phyloP scores from a whole-genome alignment of 1,140 invertebrate species.

The Drosophila fuyamai region DNA sequence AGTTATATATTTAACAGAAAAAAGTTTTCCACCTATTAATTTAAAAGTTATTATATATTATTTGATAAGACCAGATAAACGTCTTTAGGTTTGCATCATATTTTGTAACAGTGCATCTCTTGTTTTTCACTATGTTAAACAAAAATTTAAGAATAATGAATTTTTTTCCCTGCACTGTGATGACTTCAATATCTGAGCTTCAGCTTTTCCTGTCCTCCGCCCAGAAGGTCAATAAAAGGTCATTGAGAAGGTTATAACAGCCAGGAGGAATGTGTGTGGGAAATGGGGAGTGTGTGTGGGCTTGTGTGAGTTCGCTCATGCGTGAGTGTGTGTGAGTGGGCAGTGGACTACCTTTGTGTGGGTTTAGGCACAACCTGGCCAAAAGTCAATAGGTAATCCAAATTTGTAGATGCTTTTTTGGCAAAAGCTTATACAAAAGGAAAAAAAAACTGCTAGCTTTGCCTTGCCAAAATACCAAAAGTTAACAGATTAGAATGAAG shows the following conservation, averaged over 20 bases:
- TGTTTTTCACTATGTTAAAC: neutral
- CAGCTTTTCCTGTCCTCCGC: slow-evolving; percentile 29
- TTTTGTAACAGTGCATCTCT: no score
- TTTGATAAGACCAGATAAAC: no score
- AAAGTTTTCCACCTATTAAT: no score
- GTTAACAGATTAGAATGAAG: slow-evolving; percentile 70
- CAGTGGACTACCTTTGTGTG: slow-evolving; percentile 10
- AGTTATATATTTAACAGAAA: no score
- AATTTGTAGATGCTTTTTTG: slow-evolving; percentile 55
- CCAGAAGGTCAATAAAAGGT: slow-evolving; percentile 75
- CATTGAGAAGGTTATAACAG: slow-evolving; percentile 70
- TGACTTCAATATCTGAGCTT: slow-evolving; percentile 13
- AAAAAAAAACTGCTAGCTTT: slow-evolving; percentile 10
- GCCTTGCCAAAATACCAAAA: slow-evolving; percentile 50
- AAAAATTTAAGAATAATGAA: neutral
- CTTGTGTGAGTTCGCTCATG: slow-evolving; percentile 41
- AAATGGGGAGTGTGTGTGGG: slow-evolving; percentile 7
- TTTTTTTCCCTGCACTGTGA: slow-evolving; percentile 9
- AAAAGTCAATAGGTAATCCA: slow-evolving; percentile 72
- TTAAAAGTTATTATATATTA: no score
- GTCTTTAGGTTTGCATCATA: no score
- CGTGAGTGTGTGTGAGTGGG: slow-evolving; percentile 35
- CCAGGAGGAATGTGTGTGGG: slow-evolving; percentile 21
- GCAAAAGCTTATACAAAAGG: slow-evolving; percentile 26
- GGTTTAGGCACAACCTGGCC: slow-evolving; percentile 40